These are phyloP conservation scores for Eupithecia abbreviata DNA, from an alignment of 2,888 invertebrate species.

Conservation along the genomic window DNA sequence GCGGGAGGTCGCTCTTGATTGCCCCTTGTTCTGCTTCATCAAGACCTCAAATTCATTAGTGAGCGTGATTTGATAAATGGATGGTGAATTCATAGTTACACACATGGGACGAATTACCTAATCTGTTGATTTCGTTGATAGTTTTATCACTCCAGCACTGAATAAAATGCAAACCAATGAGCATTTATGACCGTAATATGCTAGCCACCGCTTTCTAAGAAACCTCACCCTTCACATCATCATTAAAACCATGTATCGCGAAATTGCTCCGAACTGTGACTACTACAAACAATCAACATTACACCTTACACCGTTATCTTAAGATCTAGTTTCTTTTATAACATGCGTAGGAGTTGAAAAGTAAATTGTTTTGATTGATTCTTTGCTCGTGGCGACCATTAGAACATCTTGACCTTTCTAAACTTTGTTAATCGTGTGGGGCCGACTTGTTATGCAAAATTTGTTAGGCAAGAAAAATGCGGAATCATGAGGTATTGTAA, in stretches of 20 bases:
- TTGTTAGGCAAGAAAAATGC: conserved; percentile 16
- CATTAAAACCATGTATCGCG: neutral
- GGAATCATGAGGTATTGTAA: neutral
- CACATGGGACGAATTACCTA: neutral
- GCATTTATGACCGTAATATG: neutral
- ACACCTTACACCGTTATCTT: neutral
- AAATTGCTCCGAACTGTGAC: neutral
- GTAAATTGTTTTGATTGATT: conserved; percentile 13
- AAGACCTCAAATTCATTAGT: conserved; percentile 8
- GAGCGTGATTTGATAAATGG: conserved; percentile 8
- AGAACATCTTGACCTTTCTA: conserved; percentile 22
- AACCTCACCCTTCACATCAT: conserved; percentile 5
- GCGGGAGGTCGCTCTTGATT: conserved; percentile 7
- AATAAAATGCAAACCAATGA: neutral
- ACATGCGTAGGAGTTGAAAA: conserved; percentile 18
- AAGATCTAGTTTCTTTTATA: conserved; percentile 5
- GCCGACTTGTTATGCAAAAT: conserved; percentile 23
- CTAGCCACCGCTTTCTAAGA: neutral
- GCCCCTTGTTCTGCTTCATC: conserved; percentile 8
- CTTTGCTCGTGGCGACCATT: conserved; percentile 17
- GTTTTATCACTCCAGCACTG: too few relatives aligned
- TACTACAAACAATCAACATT: neutral
- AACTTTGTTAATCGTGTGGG: neutral
- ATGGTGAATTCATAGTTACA: conserved; percentile 3
- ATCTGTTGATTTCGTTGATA: too few relatives aligned